Base-by-base conservation (phyloP, 1,140 invertebrate genomes). In the Octopus bimaculoides region DNA sequence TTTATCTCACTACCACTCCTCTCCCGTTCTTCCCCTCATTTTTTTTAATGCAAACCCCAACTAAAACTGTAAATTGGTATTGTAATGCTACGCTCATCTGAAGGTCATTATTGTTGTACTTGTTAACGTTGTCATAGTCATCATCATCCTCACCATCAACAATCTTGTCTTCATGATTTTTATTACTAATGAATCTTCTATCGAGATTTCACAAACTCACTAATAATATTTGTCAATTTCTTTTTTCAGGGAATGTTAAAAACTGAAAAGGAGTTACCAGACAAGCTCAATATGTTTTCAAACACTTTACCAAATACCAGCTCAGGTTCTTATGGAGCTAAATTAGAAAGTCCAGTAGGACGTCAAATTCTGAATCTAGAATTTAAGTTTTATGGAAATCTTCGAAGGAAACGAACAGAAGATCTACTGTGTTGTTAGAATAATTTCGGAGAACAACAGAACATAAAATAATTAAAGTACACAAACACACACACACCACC, bases 221-320 rank as follows among this genome's bases (percentile, higher is more conserved):
- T 53, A 71, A 61, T 20, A 56, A 17, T 17, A 20, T 80, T 41
- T 75, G 17, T 66, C 12, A 14, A 54, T 56, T 52, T 82, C 17
- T 75, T 78, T 75, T 83, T 81, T 7, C 83, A 89, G 89, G 89
- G 89, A 52, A 82, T 88, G 61, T 77, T 71, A 5, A 87, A 85
- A 56, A 83, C 85, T 61, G 83, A 82, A 73, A 82, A 85, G 77
- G 83, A 86, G 78, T 75, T 88, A 10, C 88, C 88, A 52, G 87
- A 87, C 61, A 85, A 85, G 71, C 78, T 82, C 12, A 82, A 78
- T 10, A 80, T 85, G 69, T 90, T 87, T 81, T 88, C 88, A 14
- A 84, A 88, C n/a, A 73, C 82, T 7, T 83, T 90, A 8, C 88
- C 89, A 6, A 89, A 89, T 79, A 90, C 89, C 41, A 88, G 89